Evolutionary conservation across 2,888 invertebrate species (phyloP).

Genomic region (Cerastoderma edule): DNA sequence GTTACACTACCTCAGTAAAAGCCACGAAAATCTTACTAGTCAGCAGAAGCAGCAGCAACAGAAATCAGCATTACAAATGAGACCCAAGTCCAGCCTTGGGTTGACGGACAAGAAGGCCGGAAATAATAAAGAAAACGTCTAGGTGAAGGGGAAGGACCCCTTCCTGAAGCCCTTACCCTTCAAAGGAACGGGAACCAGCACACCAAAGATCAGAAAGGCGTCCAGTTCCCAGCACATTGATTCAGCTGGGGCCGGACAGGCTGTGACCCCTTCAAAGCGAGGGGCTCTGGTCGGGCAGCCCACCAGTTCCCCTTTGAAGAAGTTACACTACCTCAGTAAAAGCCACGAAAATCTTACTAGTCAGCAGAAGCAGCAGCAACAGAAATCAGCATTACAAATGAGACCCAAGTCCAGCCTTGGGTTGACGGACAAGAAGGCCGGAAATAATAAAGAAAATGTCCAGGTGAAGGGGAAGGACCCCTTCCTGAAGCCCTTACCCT

Average conservation of each 20-base stretch:
- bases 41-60: constrained; percentile 75
- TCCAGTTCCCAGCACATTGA: constrained; percentile 82
- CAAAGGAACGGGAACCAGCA: constrained; percentile 60
- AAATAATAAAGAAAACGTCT: constrained; percentile 78
- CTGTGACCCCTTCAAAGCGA: constrained; percentile 48
- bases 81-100: constrained; percentile 69
- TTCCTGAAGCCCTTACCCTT: constrained; percentile 73
- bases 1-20: constrained; percentile 77
- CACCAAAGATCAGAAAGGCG: constrained; percentile 77
- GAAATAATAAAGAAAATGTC: constrained; percentile 78
- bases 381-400: constrained; percentile 58
- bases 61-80: constrained; percentile 54
- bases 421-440: constrained; percentile 55
- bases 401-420: constrained; percentile 69
- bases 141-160: constrained; percentile 65
- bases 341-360: constrained; percentile 81
- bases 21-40: constrained; percentile 80
- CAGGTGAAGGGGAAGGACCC: constrained; percentile 66
- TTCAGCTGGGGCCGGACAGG: constrained; percentile 62
- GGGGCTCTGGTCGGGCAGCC: constrained; percentile 55
- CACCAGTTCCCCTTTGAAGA: constrained; percentile 68
- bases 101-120: constrained; percentile 57
- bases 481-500: constrained; percentile 72
- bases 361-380: constrained; percentile 74
- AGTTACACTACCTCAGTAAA: constrained; percentile 77